These are phyloP conservation scores for Eurystomus glaucurus DNA, from an alignment of 2,797 vertebrate genomes.

Conservation along the genomic window DNA sequence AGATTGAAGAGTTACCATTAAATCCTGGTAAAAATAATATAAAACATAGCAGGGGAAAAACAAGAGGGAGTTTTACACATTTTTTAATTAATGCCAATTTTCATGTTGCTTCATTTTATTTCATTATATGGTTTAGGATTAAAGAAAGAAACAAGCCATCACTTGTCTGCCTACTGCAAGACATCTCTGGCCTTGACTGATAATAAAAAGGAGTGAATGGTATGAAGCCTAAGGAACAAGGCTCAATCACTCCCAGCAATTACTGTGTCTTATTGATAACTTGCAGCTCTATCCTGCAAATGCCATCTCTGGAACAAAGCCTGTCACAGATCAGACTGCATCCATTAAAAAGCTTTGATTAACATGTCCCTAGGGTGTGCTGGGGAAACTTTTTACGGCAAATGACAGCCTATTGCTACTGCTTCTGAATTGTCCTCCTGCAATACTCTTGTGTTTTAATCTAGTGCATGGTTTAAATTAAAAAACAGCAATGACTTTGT, in stretches of 20 bases:
- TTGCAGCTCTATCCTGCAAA: constrained; percentile 83
- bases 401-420: constrained; percentile 80
- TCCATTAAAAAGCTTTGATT: constrained; percentile 88
- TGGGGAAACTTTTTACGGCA: constrained; percentile 81
- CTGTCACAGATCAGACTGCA: constrained; percentile 86
- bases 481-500: constrained; percentile 84
- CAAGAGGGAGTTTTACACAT: not conserved
- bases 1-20: constrained; percentile 48
- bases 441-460: constrained; percentile 83
- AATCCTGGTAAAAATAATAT: constrained; percentile 43
- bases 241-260: constrained; percentile 82
- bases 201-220: constrained; percentile 73
- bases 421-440: constrained; percentile 77
- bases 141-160: constrained; percentile 73
- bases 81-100: constrained; percentile 65
- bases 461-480: constrained; percentile 81
- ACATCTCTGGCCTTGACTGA: constrained; percentile 73
- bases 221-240: constrained; percentile 75
- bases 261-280: constrained; percentile 88
- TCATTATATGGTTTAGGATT: constrained; percentile 64
- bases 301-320: constrained; percentile 85
- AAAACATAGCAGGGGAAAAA: constrained; percentile 16
- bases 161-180: constrained; percentile 75
- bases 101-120: constrained; percentile 72
- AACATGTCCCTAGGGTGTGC: constrained; percentile 83